Evolutionary conservation across 2,888 invertebrate species (phyloP).

Genomic region (Eumacrocentrus americanus): DNA sequence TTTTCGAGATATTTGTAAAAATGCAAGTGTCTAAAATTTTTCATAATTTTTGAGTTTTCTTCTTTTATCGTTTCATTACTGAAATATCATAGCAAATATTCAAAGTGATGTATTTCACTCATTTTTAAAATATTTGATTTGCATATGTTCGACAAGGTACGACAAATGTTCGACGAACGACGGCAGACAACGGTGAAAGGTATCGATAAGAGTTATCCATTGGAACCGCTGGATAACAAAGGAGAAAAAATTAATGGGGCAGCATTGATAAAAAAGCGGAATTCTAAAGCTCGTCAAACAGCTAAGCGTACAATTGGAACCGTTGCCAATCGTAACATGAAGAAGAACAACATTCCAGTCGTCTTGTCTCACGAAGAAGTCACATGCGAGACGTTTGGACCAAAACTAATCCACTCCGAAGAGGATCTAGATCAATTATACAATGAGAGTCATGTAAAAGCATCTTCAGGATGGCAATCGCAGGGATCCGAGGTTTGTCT

Average conservation of each 20-base stretch:
- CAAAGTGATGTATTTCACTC: neutral
- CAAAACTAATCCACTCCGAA: conserved; percentile 52
- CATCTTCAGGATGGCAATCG: conserved; percentile 29
- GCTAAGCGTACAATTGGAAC: conserved; percentile 57
- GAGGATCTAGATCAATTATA: conserved; percentile 50
- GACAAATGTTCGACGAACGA: conserved; percentile 86
- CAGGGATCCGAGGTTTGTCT: conserved; percentile 26
- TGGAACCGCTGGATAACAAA: conserved; percentile 74
- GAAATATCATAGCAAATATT: too few species aligned
- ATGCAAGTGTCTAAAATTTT: neutral
- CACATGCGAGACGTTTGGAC: conserved; percentile 55
- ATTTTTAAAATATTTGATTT: neutral
- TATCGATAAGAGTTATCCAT: conserved; percentile 81
- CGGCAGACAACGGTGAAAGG: conserved; percentile 71
- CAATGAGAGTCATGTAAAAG: conserved; percentile 44
- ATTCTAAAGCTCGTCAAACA: conserved; percentile 56
- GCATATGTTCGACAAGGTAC: conserved; percentile 64
- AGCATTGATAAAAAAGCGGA: conserved; percentile 52
- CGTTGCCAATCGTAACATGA: conserved; percentile 56
- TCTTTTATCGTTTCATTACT: too few species aligned
- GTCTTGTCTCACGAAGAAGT: conserved; percentile 58
- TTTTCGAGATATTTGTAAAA: neutral
- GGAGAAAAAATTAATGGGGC: conserved; percentile 53
- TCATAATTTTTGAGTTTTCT: too few species aligned
- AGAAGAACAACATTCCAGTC: conserved; percentile 58